These are phyloP conservation scores for Sitta europaea DNA, from an alignment of 2,113 vertebrate species.

Conservation along the genomic window DNA sequence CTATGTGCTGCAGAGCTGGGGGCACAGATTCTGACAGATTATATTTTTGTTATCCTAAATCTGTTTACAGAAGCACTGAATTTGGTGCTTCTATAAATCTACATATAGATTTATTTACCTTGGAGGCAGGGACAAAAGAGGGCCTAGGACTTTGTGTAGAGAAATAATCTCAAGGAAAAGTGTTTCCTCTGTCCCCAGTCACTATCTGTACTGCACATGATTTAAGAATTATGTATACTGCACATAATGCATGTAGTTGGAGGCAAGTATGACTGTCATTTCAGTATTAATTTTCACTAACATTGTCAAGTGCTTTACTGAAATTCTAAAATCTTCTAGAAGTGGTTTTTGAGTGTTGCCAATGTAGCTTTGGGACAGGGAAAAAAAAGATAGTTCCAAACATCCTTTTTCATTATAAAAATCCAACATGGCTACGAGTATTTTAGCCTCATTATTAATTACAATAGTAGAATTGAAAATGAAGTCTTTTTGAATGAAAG, in stretches of 20 bases:
- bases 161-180: neutral
- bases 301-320: neutral
- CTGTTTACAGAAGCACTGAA: neutral
- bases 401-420: neutral
- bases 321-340: neutral
- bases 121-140: neutral
- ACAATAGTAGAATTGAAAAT: neutral
- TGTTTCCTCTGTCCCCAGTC: neutral
- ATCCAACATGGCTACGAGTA: no score
- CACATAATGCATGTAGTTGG: neutral
- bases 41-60: neutral
- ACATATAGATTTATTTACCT: neutral
- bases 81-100: neutral
- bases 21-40: neutral
- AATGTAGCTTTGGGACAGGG: neutral
- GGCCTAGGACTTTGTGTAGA: neutral
- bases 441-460: neutral
- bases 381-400: neutral
- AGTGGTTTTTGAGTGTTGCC: neutral
- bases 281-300: neutral
- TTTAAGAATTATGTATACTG: neutral
- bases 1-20: neutral
- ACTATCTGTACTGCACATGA: accelerated
- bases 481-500: neutral
- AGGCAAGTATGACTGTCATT: neutral